Base-by-base conservation (phyloP, 2,888 invertebrate genomes). In the Ramazzottius varieornatus region DNA sequence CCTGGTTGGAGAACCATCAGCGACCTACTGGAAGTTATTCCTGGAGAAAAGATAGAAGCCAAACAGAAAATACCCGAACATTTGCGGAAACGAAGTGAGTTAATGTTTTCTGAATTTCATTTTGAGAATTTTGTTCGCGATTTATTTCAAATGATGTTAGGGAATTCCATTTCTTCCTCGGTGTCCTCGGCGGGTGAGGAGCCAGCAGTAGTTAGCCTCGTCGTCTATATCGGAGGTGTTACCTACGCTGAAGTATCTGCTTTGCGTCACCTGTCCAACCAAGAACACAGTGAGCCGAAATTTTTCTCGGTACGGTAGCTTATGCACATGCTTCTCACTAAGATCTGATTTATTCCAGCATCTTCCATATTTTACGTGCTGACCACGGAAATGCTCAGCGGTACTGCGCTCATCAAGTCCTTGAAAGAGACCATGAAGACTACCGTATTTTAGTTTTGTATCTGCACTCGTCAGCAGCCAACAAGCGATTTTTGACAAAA, bases 201-300 rank as follows among this genome's bases (percentile, higher is more conserved):
- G 20, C 71, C 78, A 64, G 75, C 75, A 68, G 76, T 75, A 69
- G 84, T 90, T 1, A 84, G 92, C 8, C 78, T 96, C 0, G 89
- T 98, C 0, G 90, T 93, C 76, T 93, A 94, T 74, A 84, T 98
- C 24, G 98, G 98, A 1, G 98, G 98, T 0, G 89, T 93, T 73
- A 98, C 96, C 0, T 90, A 85, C 78, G 89, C 93, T 1, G 98
- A 98, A 73, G 79, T 83, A 63, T 79, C 82, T n/a, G 82, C 82
- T 1, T 72, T 82, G 13, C 72, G 82, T 54, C 82, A 75, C 68
- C 70, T 78, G 1, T 74, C 75, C 1, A 73, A 74, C 46, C 71
- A 71, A 65, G 66, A 68, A 29, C 66, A 68, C 33, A 29, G 66
- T 68, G 64, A 64, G 63, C n/a, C n/a, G 40, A 40, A 40, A 40